Percentiles rank a stretch among this genome's conserved stretches.
Evolutionary conservation across 2,113 vertebrate species (phyloP).

Genomic region (Callithrix jacchus): DNA sequence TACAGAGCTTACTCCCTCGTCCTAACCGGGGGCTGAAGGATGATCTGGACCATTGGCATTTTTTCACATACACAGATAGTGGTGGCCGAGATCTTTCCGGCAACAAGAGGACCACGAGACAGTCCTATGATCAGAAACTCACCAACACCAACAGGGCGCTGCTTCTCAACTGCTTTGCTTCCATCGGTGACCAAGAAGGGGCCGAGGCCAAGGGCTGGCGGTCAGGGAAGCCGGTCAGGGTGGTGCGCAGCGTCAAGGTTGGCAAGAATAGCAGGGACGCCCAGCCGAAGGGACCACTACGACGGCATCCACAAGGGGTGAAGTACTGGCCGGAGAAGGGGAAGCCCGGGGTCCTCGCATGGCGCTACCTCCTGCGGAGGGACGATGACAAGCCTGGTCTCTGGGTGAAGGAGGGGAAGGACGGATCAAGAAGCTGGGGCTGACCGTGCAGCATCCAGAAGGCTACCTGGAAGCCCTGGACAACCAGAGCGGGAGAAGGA

Average conservation of each 20-base stretch:
- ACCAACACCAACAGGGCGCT: slow-evolving; percentile 99
- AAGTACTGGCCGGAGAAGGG: slow-evolving; percentile 98
- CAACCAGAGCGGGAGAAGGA: slow-evolving; percentile 91
- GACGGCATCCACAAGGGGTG: slow-evolving; percentile 98
- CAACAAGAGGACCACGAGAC: slow-evolving; percentile 96
- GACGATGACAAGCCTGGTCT: slow-evolving; percentile 95
- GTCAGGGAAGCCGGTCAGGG: slow-evolving; percentile 93
- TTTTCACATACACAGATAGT: slow-evolving; percentile 97
- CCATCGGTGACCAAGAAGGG: slow-evolving; percentile 92
- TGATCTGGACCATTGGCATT: slow-evolving; percentile 92
- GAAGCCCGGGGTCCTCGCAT: slow-evolving; percentile 96
- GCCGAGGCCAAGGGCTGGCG: slow-evolving; percentile 95
- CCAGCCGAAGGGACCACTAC: slow-evolving; percentile 96
- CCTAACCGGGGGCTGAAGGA: too few species aligned
- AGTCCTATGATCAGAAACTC: slow-evolving; percentile 98
- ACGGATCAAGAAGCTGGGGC: slow-evolving; percentile 94
- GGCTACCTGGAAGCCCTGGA: slow-evolving; percentile 93
- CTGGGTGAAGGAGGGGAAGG: slow-evolving; percentile 96
- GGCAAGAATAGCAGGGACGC: slow-evolving; percentile 95
- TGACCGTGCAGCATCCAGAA: slow-evolving; percentile 97
- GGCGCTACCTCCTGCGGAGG: slow-evolving; percentile 93
- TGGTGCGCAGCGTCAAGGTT: slow-evolving; percentile 95
- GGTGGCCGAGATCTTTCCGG: slow-evolving; percentile 96
- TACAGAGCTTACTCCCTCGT: too few species aligned
- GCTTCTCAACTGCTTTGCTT: slow-evolving; percentile 94